phyloP scores from a whole-genome alignment of 2,888 invertebrate genomes.

The Tenthredo scrophulariae region DNA sequence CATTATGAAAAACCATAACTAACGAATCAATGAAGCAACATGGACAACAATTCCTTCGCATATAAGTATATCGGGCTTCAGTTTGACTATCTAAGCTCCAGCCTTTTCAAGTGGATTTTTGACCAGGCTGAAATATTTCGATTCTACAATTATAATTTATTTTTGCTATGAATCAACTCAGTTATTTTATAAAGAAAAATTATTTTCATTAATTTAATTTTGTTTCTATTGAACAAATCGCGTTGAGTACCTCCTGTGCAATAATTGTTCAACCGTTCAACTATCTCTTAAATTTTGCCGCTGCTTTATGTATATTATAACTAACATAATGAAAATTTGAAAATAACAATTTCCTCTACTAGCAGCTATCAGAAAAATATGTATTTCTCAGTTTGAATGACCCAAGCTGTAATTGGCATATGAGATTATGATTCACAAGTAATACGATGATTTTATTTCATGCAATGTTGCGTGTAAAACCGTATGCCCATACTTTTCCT shows the following conservation, averaged over 20 bases:
- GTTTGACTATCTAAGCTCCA: conserved; percentile 14
- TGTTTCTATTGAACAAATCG: neutral
- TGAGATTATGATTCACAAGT: conserved; percentile 35
- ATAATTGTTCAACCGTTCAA: neutral
- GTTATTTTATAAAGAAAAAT: conserved; percentile 11
- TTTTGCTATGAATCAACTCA: neutral
- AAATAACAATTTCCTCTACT: conserved; percentile 21
- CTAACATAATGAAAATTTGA: neutral
- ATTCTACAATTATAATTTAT: neutral
- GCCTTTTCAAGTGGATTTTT: neutral
- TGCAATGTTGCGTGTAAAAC: conserved; percentile 39
- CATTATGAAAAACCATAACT: conserved; percentile 31
- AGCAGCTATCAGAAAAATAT: conserved; percentile 43
- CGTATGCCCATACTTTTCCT: conserved; percentile 41
- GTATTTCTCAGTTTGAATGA: conserved; percentile 38
- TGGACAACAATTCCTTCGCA: conserved; percentile 46
- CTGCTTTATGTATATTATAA: conserved; percentile 41
- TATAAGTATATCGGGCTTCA: conserved; percentile 18
- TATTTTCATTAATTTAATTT: neutral
- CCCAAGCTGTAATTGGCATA: conserved; percentile 48
- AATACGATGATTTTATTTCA: conserved; percentile 38
- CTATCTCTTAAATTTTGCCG: conserved; percentile 34
- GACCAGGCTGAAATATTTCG: neutral
- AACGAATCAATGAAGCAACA: conserved; percentile 8
- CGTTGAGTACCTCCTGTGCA: neutral